A percentile compares a stretch with the other conserved stretches of the same genome.
These are phyloP conservation scores for Agrilus mali DNA, from an alignment of 2,888 invertebrate genomes.

Conservation along the genomic window DNA sequence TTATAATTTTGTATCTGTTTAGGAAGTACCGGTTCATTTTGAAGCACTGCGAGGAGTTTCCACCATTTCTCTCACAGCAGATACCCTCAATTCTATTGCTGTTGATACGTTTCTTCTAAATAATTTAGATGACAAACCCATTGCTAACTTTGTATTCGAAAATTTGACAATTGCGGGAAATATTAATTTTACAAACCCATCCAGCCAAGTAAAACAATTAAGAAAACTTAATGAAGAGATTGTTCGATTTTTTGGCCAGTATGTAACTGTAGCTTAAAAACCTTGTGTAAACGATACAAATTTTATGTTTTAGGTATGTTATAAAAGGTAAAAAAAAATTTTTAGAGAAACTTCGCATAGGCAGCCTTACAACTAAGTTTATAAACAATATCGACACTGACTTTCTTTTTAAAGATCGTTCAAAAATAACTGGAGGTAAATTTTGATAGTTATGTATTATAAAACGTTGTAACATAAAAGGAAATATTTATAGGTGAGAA, in stretches of 20 bases:
- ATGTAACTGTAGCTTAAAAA: constrained; percentile 3
- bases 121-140: constrained; percentile 14
- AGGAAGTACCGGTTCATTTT: constrained; percentile 24
- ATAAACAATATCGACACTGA: constrained; percentile 7
- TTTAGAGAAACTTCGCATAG: constrained; percentile 16
- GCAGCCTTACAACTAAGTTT: constrained; percentile 11
- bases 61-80: constrained; percentile 22
- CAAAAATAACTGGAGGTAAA: constrained; percentile 3
- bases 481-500: constrained; percentile 13
- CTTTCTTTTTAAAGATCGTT: constrained; percentile 4
- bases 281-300: neutral
- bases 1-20: constrained; percentile 6
- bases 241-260: constrained; percentile 24
- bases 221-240: constrained; percentile 18
- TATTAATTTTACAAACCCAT: constrained; percentile 14
- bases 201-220: no score
- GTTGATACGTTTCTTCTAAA: constrained; percentile 24
- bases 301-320: constrained; percentile 14
- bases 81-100: constrained; percentile 21
- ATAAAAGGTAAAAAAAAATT: constrained; percentile 22
- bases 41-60: constrained; percentile 20
- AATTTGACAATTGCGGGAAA: constrained; percentile 24
- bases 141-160: constrained; percentile 23
- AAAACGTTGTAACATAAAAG: neutral
- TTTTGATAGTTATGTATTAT: neutral